Conservation (phyloP, 2,113 vertebrate genomes). For the Manacus vitellinus region DNA sequence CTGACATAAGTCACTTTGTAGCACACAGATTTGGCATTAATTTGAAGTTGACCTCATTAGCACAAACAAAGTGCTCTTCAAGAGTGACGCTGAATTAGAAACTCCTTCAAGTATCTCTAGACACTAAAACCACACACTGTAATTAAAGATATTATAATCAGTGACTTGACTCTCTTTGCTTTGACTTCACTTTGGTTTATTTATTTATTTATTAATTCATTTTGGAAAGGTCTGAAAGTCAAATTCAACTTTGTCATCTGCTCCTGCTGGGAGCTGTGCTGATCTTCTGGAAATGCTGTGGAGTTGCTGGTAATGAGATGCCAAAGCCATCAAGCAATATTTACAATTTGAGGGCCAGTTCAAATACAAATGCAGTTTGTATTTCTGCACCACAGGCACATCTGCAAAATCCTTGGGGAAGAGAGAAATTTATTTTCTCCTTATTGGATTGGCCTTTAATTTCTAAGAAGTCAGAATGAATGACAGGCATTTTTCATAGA, state of each 20-base stretch:
- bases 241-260: slow-evolving; percentile 20
- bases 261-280: slow-evolving; percentile 6
- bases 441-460: background rate
- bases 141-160: slow-evolving; percentile 1
- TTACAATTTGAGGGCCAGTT: background rate
- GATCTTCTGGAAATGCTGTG: slow-evolving; percentile 18
- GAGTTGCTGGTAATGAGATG: slow-evolving; percentile 1
- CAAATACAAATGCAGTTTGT: slow-evolving; percentile 6
- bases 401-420: slow-evolving; percentile 1
- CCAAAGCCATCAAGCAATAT: slow-evolving; percentile 43
- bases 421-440: slow-evolving; percentile 6
- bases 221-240: slow-evolving; percentile 33
- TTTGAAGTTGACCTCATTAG: background rate
- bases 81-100: background rate
- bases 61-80: background rate
- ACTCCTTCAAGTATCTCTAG: background rate
- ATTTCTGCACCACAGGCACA: slow-evolving; percentile 5
- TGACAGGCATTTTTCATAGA: background rate
- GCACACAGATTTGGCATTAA: background rate
- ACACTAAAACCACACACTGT: background rate
- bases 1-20: background rate
- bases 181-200: background rate
- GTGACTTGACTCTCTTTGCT: background rate
- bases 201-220: background rate
- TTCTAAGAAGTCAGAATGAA: background rate